These are phyloP conservation scores for Cariama cristata DNA, from an alignment of 2,113 vertebrate genomes.

Conservation along the genomic window DNA sequence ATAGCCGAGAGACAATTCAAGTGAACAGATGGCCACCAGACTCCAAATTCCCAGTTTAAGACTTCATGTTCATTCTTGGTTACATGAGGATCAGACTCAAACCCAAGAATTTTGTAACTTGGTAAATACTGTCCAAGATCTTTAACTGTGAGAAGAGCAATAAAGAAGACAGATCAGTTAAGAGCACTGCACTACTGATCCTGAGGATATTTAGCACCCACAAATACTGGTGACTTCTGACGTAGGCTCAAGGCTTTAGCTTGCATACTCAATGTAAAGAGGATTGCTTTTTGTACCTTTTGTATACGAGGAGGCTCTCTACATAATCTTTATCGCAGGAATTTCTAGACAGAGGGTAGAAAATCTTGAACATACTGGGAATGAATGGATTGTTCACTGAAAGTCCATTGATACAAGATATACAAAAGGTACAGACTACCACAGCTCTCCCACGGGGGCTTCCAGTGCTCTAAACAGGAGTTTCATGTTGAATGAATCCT, in stretches of 20 bases:
- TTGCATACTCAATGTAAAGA: neutral
- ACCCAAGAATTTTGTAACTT: neutral
- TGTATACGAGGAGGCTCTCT: neutral
- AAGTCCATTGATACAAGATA: neutral
- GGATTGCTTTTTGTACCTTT: neutral
- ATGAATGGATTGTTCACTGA: neutral
- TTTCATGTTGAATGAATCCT: neutral
- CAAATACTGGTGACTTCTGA: neutral
- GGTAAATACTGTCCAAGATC: neutral
- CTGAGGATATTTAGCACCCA: neutral
- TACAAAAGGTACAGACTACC: neutral
- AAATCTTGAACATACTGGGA: neutral
- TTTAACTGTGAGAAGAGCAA: neutral
- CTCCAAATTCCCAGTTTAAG: neutral
- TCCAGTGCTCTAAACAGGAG: neutral
- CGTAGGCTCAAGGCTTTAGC: neutral
- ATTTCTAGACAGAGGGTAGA: neutral
- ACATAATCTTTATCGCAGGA: neutral
- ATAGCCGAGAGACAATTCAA: neutral
- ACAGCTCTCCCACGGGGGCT: neutral
- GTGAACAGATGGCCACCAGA: neutral
- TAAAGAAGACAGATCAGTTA: neutral
- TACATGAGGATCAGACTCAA: neutral
- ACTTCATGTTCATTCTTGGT: neutral
- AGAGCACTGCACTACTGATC: neutral